Conservation (phyloP, 2,113 vertebrate species). For the Rana temporaria region DNA sequence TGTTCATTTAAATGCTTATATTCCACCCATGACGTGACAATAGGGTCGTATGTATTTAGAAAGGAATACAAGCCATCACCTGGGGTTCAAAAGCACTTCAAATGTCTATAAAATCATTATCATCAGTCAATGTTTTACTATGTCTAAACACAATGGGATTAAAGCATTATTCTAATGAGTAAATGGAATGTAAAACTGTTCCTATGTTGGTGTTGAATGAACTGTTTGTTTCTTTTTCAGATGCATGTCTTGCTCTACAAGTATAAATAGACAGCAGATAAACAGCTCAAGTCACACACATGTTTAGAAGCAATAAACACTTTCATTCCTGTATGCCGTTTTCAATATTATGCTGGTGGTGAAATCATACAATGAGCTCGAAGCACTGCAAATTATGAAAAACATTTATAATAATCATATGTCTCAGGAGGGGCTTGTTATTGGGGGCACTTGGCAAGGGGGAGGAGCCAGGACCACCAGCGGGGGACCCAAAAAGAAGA, state of each 20-base stretch:
- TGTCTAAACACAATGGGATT: not conserved
- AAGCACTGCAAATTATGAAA: not conserved
- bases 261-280: slow-evolving; percentile 47
- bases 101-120: too few relatives aligned
- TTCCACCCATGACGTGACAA: too few relatives aligned
- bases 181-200: not conserved
- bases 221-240: slow-evolving; percentile 18
- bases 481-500: too few relatives aligned
- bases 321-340: slow-evolving; percentile 27
- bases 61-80: too few relatives aligned
- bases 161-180: not conserved
- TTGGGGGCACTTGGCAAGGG: too few relatives aligned
- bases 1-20: too few relatives aligned
- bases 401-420: not conserved
- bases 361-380: not conserved
- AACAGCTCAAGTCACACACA: slow-evolving; percentile 50
- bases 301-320: slow-evolving; percentile 48
- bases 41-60: too few relatives aligned
- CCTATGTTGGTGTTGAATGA: not conserved
- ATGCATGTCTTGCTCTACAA: not conserved
- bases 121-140: too few relatives aligned
- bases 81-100: too few relatives aligned
- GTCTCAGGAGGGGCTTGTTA: too few relatives aligned
- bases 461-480: too few relatives aligned
- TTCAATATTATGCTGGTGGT: slow-evolving; percentile 26